Evolutionary conservation across 1,140 invertebrate genomes (phyloP).

Genomic region (Ephestia elutella): DNA sequence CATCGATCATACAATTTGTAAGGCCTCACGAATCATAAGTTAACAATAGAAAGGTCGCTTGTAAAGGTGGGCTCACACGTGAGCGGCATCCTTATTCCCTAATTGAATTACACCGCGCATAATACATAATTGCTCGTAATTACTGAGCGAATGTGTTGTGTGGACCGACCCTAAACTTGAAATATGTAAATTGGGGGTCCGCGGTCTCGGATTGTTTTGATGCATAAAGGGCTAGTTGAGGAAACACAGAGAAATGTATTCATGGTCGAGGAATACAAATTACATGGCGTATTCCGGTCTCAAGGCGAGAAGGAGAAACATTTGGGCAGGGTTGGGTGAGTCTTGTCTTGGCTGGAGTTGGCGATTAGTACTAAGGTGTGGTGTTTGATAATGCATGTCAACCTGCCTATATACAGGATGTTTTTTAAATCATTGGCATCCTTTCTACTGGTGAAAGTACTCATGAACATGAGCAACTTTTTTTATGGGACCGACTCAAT

Average conservation of each 20-base stretch:
- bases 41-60: neutral
- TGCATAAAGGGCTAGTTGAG: neutral
- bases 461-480: no score
- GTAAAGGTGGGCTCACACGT: neutral
- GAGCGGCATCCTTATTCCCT: neutral
- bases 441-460: no score
- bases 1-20: neutral
- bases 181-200: neutral
- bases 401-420: no score
- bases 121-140: neutral
- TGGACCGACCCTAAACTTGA: neutral
- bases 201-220: neutral
- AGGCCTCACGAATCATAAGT: neutral
- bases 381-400: no score
- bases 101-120: slow-evolving; percentile 1
- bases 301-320: neutral
- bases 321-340: neutral
- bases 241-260: neutral
- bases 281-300: neutral
- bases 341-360: no score
- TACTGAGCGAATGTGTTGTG: neutral
- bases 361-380: no score
- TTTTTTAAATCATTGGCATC: no score
- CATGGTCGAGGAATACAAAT: neutral
- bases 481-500: no score